Base-by-base conservation (phyloP, 2,888 invertebrate genomes). In the Therioaphis trifolii region DNA sequence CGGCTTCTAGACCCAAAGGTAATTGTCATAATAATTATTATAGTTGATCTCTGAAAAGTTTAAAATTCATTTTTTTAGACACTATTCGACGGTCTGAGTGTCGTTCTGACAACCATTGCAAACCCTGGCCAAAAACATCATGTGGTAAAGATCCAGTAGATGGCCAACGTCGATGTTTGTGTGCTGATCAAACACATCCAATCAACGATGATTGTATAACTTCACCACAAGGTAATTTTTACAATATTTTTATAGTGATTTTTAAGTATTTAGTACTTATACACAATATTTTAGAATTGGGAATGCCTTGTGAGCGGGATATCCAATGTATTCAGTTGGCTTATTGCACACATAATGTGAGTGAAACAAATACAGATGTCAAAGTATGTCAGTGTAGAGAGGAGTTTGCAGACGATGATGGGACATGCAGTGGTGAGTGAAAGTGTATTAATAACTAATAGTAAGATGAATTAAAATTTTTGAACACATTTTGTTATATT, bases 111-210 rank as follows among this genome's bases (percentile, higher is more conserved):
- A 66, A 40, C 35, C 24, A 49, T 12, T 82, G 82, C 52, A 72
- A 29, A 24, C 0, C 15, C 21, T 71, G n/a, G 71, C 72, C 80
- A 0, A 82, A 82, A 24, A 82, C 82, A 7, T 82, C 82, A 7
- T 82, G 82, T 14, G 82, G 40, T 4, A 63, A 52, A 40, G 82
- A 82, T 74, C 82, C 82, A 12, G 29, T 63, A 86, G 93, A 93
- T 87, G 89, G 91, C 1, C 90, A 90, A 85, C 90, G 91, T 21
- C 90, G 93, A 9, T 94, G 94, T 86, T 90, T 93, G 0, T 94
- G 94, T 85, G 93, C 93, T 0, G 93, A 94, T 89, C 93, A 93
- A 88, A 89, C 90, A 3, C 90, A 92, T 0, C 93, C 94, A 0
- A 88, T 90, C 12, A 93, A 93, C 86, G 93, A 93, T 12, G 90